These are phyloP conservation scores for rabbit (Oryctolagus cuniculus) DNA, from an alignment of 2,113 vertebrate genomes.

Conservation along the genomic window DNA sequence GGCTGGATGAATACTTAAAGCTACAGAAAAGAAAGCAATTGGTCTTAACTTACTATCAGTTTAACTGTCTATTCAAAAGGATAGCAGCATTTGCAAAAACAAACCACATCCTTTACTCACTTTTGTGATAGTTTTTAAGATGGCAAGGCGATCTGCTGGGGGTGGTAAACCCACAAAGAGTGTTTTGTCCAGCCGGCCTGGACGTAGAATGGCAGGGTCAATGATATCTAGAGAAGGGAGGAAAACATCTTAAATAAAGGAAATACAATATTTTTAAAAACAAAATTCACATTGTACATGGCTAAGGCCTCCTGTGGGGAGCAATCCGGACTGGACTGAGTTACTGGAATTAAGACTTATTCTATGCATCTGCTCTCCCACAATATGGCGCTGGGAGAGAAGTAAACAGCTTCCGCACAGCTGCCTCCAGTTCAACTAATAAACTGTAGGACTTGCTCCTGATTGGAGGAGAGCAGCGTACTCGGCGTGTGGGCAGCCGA, in stretches of 20 bases:
- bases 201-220: constrained; percentile 95
- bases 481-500: too few relatives aligned
- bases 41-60: not conserved
- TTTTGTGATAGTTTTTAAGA: constrained; percentile 96
- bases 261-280: not conserved
- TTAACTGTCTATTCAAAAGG: not conserved
- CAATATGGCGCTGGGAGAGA: too few relatives aligned
- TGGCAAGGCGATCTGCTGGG: constrained; percentile 93
- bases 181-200: constrained; percentile 96
- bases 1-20: not conserved
- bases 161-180: constrained; percentile 96
- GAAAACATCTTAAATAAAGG: constrained; percentile 13
- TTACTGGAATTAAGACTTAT: too few relatives aligned
- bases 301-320: not conserved
- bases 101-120: constrained; percentile 86
- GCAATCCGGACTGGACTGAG: too few relatives aligned
- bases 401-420: too few relatives aligned
- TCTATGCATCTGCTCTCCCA: too few relatives aligned
- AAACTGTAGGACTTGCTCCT: too few relatives aligned
- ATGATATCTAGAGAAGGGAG: constrained; percentile 92
- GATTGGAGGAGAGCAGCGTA: too few relatives aligned
- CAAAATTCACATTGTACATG: not conserved
- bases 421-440: too few relatives aligned
- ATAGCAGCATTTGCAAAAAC: not conserved
- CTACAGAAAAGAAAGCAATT: not conserved